phyloP scores from a whole-genome alignment of 2,797 vertebrate genomes.

The Cirrhinus molitorella region DNA sequence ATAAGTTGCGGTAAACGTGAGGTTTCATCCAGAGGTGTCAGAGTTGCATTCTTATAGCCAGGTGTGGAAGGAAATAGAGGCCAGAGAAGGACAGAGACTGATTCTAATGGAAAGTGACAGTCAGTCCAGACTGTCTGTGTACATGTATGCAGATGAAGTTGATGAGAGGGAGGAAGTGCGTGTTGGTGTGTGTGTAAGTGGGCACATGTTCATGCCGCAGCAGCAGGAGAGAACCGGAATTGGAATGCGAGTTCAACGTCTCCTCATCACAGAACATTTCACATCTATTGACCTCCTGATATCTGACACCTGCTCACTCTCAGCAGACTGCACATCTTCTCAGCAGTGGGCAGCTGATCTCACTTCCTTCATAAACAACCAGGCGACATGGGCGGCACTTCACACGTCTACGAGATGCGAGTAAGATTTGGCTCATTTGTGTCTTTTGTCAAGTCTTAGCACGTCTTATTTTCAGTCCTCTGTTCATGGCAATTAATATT shows the following conservation, averaged over 20 bases:
- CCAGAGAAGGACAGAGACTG: slow-evolving; percentile 24
- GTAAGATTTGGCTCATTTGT: neutral
- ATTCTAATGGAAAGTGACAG: slow-evolving; percentile 25
- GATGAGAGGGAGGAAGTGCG: neutral
- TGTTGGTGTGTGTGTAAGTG: neutral
- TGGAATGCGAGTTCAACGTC: slow-evolving; percentile 1
- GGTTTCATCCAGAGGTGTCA: slow-evolving; percentile 15
- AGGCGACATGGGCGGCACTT: neutral
- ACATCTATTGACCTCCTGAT: slow-evolving; percentile 40
- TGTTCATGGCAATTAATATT: neutral
- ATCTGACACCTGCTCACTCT: slow-evolving; percentile 43
- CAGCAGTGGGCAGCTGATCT: slow-evolving; percentile 26
- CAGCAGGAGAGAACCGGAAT: neutral
- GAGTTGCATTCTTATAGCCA: slow-evolving; percentile 21
- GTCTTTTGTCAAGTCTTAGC: neutral
- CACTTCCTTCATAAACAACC: slow-evolving; percentile 16
- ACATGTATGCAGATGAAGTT: slow-evolving; percentile 44
- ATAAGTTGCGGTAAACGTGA: neutral
- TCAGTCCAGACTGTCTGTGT: neutral
- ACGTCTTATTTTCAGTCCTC: neutral
- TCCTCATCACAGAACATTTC: slow-evolving; percentile 27
- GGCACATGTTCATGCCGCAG: neutral
- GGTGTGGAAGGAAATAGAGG: slow-evolving; percentile 38
- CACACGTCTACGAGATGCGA: neutral
- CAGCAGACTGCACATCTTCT: slow-evolving; percentile 27